Evolutionary conservation across 2,113 vertebrate genomes (phyloP), one percentile per base, ranked within the genome.

Genomic region (Collichthys lucidus): DNA sequence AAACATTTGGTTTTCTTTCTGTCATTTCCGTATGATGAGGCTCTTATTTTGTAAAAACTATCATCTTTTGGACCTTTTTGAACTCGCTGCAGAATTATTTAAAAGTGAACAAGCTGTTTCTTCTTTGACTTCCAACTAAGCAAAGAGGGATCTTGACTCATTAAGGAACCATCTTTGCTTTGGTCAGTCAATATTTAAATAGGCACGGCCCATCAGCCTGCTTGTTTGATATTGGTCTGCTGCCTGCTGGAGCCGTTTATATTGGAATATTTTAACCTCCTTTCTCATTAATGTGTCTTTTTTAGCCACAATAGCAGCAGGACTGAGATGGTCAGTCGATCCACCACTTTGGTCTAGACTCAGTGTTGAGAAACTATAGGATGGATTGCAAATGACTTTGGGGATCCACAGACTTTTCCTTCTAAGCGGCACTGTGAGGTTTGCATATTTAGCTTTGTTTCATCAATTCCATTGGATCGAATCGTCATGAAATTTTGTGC

Each of bases 131-230:
- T 82, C 31, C 47, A 49, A 56, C 59, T 12, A 31, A 79, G 71
- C 55, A 80, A 69, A 70, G 52, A 55, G n/a, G 47, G 71, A 83
- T 70, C 64, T 71, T 40, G 62, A 86, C 79, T 92, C 80, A 88
- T 87, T 80, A 77, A 81, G 47, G 53, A 26, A 66, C 84, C 60
- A 64, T 84, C 86, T 88, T 90, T 86, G 69, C 80, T 77, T 84
- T 84, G 74, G 87, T 83, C 82, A 67, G 86, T 79, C 82, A 79
- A 83, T 86, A 88, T 91, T 89, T 77, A 88, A 88, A 83, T 78
- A 71, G 74, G 53, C 52, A 70, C 12, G 29, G 40, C 56, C 61
- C 56, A 75, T 74, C 76, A 85, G 85, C 61, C 16, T 49, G 64
- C 57, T 74, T 84, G 83, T 77, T 87, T 86, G 77, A 83, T 83